Percentiles rank a stretch among this genome's conserved stretches.
These are phyloP conservation scores for Antigone vipio DNA, from an alignment of 2,113 vertebrate species.

Conservation along the genomic window DNA sequence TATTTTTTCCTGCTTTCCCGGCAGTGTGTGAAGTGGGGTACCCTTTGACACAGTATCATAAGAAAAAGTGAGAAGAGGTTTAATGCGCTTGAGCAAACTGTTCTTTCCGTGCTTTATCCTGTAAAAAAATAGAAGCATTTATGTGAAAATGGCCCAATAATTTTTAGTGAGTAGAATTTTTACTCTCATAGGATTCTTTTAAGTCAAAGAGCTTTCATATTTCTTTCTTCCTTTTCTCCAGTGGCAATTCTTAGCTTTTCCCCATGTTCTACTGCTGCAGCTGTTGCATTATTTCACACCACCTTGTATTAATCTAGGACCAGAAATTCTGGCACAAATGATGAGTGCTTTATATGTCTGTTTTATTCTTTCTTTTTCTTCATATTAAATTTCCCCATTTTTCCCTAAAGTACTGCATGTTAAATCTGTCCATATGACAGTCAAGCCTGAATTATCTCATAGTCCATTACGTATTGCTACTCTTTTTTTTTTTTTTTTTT, in stretches of 20 bases:
- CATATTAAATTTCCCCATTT: slow-evolving; percentile 25
- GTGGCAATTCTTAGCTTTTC: neutral
- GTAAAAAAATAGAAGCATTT: slow-evolving; percentile 13
- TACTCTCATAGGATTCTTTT: slow-evolving; percentile 37
- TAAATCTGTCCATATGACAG: slow-evolving; percentile 1
- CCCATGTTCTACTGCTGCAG: neutral
- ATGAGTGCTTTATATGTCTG: neutral
- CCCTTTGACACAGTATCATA: neutral
- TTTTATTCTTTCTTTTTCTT: neutral
- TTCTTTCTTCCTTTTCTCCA: slow-evolving; percentile 20
- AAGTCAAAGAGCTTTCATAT: slow-evolving; percentile 29
- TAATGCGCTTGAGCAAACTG: neutral
- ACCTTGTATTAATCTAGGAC: slow-evolving; percentile 30
- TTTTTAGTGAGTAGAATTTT: slow-evolving; percentile 32
- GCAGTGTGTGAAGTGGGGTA: neutral
- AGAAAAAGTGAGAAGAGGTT: neutral
- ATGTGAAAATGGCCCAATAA: neutral
- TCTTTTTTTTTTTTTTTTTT: neutral
- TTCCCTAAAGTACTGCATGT: neutral
- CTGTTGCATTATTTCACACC: slow-evolving; percentile 31
- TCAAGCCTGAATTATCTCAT: slow-evolving; percentile 5
- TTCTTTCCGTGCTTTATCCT: neutral
- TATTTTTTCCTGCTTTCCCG: neutral
- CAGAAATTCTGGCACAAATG: neutral
- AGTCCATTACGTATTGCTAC: neutral